These are phyloP conservation scores for Pachliopta kotzebuea DNA, from an alignment of 2,888 invertebrate species.

Conservation along the genomic window DNA sequence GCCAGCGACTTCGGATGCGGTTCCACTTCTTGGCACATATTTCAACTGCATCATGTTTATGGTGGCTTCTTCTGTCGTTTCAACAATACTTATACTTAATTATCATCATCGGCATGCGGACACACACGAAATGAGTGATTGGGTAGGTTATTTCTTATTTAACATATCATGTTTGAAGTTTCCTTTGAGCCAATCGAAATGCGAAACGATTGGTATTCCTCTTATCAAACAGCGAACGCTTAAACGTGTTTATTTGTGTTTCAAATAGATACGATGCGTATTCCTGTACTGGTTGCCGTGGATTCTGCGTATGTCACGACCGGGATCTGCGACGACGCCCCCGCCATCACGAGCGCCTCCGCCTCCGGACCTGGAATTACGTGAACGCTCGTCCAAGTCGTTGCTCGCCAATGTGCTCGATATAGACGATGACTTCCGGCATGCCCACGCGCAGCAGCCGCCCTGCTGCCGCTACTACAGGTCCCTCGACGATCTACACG, in stretches of 20 bases:
- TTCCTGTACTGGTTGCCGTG: slow-evolving; percentile 99
- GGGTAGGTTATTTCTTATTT: slow-evolving; percentile 85
- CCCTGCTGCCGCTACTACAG: slow-evolving; percentile 89
- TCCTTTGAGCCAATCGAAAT: too few species aligned
- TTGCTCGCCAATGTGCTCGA: slow-evolving; percentile 97
- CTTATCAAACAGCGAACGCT: background rate
- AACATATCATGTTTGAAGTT: background rate
- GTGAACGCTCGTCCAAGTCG: slow-evolving; percentile 95
- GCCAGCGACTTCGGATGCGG: slow-evolving; percentile 98
- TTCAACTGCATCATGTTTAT: slow-evolving; percentile 99
- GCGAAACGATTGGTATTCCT: too few species aligned
- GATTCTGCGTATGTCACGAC: slow-evolving; percentile 95
- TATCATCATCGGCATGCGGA: slow-evolving; percentile 98
- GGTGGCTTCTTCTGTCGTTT: slow-evolving; percentile 98
- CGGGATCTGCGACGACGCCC: slow-evolving; percentile 82
- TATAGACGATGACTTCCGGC: slow-evolving; percentile 97
- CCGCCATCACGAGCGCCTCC: slow-evolving; percentile 86
- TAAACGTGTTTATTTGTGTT: slow-evolving; percentile 14
- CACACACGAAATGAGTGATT: slow-evolving; percentile 97
- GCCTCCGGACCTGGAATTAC: slow-evolving; percentile 92
- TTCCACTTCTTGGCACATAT: slow-evolving; percentile 94
- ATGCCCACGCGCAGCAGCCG: slow-evolving; percentile 87
- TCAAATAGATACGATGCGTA: slow-evolving; percentile 89
- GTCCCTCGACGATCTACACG: slow-evolving; percentile 83
- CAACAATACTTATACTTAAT: slow-evolving; percentile 98